Conservation (phyloP, 2,113 vertebrate species). For the Clarias macrocephalus region DNA sequence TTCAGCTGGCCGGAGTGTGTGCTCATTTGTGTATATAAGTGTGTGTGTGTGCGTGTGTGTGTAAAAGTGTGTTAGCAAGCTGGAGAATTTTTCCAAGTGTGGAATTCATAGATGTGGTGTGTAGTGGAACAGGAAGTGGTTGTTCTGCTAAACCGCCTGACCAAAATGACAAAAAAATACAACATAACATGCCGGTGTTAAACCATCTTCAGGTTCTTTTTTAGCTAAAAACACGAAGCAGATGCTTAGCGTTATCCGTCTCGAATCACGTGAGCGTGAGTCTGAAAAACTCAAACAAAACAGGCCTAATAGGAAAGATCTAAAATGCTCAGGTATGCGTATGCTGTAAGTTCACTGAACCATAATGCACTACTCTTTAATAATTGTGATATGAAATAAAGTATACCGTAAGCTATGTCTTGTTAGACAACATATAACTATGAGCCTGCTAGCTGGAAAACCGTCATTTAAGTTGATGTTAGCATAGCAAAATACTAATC, state of each 20-base stretch:
- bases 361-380: neutral
- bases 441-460: neutral
- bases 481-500: neutral
- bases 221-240: neutral
- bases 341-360: neutral
- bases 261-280: neutral
- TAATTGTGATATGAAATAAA: neutral
- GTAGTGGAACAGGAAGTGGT: slow-evolving; percentile 18
- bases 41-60: neutral
- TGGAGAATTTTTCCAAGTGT: slow-evolving; percentile 10
- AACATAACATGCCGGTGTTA: neutral
- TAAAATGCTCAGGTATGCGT: neutral
- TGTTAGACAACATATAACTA: neutral
- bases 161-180: neutral
- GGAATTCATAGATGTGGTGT: slow-evolving; percentile 4
- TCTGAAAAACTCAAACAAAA: too few species aligned
- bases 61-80: neutral
- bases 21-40: neutral
- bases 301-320: neutral
- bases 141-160: slow-evolving; percentile 4
- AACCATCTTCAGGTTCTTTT: neutral
- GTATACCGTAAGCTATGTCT: neutral
- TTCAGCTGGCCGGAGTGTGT: neutral
- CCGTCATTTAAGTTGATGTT: neutral
- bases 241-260: neutral